phyloP scores from a whole-genome alignment of 2,888 invertebrate species.

The Drosophila austrosaltans region DNA sequence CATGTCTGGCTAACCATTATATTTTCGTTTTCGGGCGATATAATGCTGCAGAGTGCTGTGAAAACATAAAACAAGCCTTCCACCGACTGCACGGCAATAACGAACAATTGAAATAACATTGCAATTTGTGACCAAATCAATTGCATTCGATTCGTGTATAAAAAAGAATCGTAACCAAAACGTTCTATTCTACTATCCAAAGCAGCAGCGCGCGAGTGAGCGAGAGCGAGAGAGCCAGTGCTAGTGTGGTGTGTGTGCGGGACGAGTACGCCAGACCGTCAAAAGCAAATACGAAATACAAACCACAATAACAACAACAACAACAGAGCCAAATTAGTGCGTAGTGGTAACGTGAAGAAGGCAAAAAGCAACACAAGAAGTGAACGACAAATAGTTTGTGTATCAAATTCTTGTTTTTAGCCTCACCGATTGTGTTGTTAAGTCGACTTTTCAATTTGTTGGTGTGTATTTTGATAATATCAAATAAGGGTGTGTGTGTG shows the following conservation, averaged over 20 bases:
- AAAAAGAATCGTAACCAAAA: constrained; percentile 63
- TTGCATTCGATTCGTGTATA: constrained; percentile 45
- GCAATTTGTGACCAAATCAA: constrained; percentile 59
- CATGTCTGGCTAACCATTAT: constrained; percentile 85
- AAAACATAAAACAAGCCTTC: constrained; percentile 75
- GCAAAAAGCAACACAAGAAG: constrained; percentile 28
- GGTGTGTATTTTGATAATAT: constrained; percentile 15
- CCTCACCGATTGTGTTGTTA: constrained; percentile 13
- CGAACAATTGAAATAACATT: constrained; percentile 69
- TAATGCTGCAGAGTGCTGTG: constrained; percentile 81
- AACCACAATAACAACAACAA: constrained; percentile 63
- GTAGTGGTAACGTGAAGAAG: constrained; percentile 60
- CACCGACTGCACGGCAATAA: constrained; percentile 58
- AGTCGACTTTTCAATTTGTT: constrained; percentile 17
- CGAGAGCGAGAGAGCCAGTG: constrained; percentile 52
- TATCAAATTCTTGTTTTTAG: constrained; percentile 53
- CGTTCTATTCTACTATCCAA: constrained; percentile 56
- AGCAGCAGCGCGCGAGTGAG: constrained; percentile 62
- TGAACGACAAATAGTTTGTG: constrained; percentile 57
- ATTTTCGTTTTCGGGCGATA: constrained; percentile 64
- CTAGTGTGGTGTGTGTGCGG: constrained; percentile 56
- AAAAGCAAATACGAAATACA: constrained; percentile 64
- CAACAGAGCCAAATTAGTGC: constrained; percentile 26
- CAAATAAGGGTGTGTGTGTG: constrained; percentile 6
- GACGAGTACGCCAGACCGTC: constrained; percentile 57